Base-by-base conservation (phyloP, 2,113 vertebrate genomes). In the Uropsilus gracilis region DNA sequence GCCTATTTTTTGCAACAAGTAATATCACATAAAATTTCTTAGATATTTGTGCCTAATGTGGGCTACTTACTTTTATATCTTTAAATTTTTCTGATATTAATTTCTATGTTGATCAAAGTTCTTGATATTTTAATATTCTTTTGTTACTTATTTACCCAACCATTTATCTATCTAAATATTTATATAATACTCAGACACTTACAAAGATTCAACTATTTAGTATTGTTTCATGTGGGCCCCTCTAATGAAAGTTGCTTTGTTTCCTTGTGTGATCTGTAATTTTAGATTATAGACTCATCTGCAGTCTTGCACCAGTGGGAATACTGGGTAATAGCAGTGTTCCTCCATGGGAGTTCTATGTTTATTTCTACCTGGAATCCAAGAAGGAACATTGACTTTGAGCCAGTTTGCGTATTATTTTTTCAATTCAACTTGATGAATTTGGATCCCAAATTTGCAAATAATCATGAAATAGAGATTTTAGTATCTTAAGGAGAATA, bases 11-110 rank as follows among this genome's bases (percentile, higher is more conserved):
- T 71, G 44, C 61, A 86, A 86, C 57, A 86, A 39, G 37, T 64
- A 59, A 78, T 48, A 24, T 4, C 57, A 4, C 44, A 6, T 83
- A 16, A 57, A 72, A 17, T 30, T 48, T 68, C 18, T 69, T 73
- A 5, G 30, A 30, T 57, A 61, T 53, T 76, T 83, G 44, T 91
- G 8, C 34, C 32, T 50, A 5, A 4, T 81, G 22, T 30, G 0
- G 87, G 68, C n/a, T n/a, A 76, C 26, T 75, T 68, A 55, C 61
- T 90, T 94, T 91, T 76, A 37, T 73, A 22, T 71, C 50, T 94
- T 81, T 77, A 87, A 46, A 73, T 64, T 57, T 53, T 83, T 73
- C 53, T 55, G 73, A 37, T 28, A 53, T 84, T 5, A 89, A 86
- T 94, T 89, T 91, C n/a, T 86, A 14, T 89, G 14, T 64, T 77